Evolutionary conservation across 1,140 invertebrate genomes (phyloP).

Genomic region (Cephus cinctus): DNA sequence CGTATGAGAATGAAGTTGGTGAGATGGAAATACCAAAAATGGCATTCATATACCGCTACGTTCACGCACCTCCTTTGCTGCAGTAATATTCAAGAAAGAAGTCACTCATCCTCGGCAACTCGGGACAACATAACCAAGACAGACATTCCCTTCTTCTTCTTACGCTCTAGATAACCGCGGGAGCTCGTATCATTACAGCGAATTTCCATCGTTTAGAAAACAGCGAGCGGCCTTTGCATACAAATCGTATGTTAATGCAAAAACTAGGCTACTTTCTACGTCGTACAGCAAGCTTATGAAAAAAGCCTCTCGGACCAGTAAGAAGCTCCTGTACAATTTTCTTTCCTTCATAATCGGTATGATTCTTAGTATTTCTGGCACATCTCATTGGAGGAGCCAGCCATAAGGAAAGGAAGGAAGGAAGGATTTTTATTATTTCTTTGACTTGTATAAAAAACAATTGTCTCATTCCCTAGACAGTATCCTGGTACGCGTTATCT

Average conservation of each 20-base stretch:
- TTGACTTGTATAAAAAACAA: background rate
- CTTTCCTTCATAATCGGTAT: too few relatives aligned
- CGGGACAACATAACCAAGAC: background rate
- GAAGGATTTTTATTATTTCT: background rate
- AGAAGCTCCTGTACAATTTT: too few relatives aligned
- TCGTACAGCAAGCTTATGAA: background rate
- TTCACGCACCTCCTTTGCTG: too few relatives aligned
- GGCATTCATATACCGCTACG: too few relatives aligned
- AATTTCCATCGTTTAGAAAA: background rate
- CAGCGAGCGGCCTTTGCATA: slow-evolving; percentile 20
- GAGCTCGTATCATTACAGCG: background rate
- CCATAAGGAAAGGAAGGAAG: background rate
- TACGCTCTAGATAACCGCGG: too few relatives aligned
- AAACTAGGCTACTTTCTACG: slow-evolving; percentile 22
- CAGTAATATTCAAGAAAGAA: too few relatives aligned
- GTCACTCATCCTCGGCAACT: too few relatives aligned
- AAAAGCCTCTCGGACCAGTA: too few relatives aligned
- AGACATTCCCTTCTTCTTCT: background rate
- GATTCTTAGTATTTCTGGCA: too few relatives aligned
- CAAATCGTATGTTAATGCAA: slow-evolving; percentile 16
- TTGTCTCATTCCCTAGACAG: background rate
- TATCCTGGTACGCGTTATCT: background rate
- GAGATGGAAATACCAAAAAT: too few relatives aligned
- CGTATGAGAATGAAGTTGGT: too few relatives aligned
- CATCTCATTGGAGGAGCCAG: too few relatives aligned